Evolutionary conservation across 2,797 vertebrate genomes (phyloP), one percentile per base, ranked within the genome.

Genomic region (Cichlasoma orientale): DNA sequence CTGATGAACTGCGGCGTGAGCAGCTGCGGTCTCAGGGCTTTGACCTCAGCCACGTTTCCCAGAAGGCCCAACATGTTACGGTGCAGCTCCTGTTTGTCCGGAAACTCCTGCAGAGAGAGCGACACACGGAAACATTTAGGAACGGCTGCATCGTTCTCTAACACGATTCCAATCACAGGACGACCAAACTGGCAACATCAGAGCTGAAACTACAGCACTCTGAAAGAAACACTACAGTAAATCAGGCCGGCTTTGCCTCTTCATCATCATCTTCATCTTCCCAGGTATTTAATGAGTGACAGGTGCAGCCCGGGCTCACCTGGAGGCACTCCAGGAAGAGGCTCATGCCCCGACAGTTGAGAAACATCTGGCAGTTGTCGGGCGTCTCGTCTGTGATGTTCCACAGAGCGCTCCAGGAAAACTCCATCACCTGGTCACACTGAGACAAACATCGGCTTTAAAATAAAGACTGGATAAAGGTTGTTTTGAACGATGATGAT

Each of bases 341-440:
- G 75, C 95, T 97, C 98, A 99, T 99, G 86, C 98, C 98, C 0
- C 95, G 96, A 91, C 97, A 98, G 92, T 96, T 98, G 76, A 99
- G 97, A 90, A 99, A 99, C 98, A 99, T 99, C 92, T 98, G 97
- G 3, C 98, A 99, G 93, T 99, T 99, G 93, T 99, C 98, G 0
- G 98, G 98, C 0, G 98, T 99, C 93, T 99, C 98, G 1, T 99
- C 98, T 0, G 98, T 99, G 92, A 99, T 99, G 92, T 99, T 99
- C 98, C 98, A 99, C 75, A 99, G 93, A 7, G 98, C 98, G 0
- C 98, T 99, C 98, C 98, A 99, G 75, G 98, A 99, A 86, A 99
- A 99, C 94, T 99, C 98, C 98, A 99, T 99, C 86, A 99, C 98
- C 94, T 99, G 98, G 89, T 99, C 98, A 61, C 98, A 99, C 98